Evolutionary conservation across 1,140 invertebrate species (phyloP), one percentile per base, ranked within the genome.

Genomic region (Acromyrmex charruanus): DNA sequence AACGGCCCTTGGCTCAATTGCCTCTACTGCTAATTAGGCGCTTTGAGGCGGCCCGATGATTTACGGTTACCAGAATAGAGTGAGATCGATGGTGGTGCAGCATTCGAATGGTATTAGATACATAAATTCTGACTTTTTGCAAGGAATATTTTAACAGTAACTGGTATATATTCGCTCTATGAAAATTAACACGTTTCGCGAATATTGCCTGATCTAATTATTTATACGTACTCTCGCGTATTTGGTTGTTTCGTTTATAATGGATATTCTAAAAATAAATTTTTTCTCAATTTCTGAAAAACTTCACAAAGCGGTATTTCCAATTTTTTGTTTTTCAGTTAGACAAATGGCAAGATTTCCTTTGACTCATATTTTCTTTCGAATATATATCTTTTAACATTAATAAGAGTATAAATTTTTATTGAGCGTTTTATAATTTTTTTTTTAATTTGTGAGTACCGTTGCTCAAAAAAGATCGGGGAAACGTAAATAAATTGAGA

Each of bases 1-100:
- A 61, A 84, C 25, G 69, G 39, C 39, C n/a, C 39, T 75, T 84
- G 80, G 71, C 80, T 84, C 80, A 61, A 84, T 84, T 75, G 55
- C 69, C n/a, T 74, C 44, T 61, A 7, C n/a, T 74, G 55, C 69
- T 84, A 84, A 84, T 84, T 75, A 84, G 80, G n/a, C 69, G 39
- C 69, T 84, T 75, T 74, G 69, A 49, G n/a, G 69, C 28, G 25
- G 9, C n/a, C 21, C 39, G 35, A 59, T 82, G 80, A 75, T 75
- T 84, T 84, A 75, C 14, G n/a, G 18, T 61, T 51, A 21, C 14
- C 28, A 25, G 25, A 39, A 84, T 28, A 75, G 53, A 82, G 25
- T 14, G 80, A 61, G 55, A 82, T 82, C 66, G 39, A 82, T 82
- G 14, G 39, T 12, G 14, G 69, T 71, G 61, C 53, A 31, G n/a